Evolutionary conservation across 2,113 vertebrate species (phyloP).

Genomic region (Amazona guildingii): DNA sequence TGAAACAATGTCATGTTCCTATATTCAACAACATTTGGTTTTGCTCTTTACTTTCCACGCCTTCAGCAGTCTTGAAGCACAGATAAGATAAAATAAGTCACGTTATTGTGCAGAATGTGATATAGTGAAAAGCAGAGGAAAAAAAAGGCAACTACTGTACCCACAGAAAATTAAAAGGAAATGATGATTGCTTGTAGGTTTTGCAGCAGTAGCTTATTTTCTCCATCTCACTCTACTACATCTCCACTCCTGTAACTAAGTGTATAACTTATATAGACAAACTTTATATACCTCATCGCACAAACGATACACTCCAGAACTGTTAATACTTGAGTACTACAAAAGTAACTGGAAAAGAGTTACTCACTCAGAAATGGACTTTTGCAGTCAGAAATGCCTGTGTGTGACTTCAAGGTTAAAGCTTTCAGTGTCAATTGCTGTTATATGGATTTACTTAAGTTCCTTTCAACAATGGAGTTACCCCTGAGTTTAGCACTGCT

Average conservation of each 20-base stretch:
- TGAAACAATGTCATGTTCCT: not conserved
- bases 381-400: not conserved
- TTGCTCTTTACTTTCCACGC: not conserved
- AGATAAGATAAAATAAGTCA: not conserved
- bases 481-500: not conserved
- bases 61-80: not conserved
- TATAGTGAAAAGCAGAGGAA: not conserved
- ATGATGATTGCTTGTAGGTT: not conserved
- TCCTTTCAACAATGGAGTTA: not conserved
- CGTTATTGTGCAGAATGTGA: not conserved
- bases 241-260: not conserved
- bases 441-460: not conserved
- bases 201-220: not conserved
- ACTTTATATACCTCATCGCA: not conserved
- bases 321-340: not conserved
- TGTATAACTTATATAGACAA: not conserved
- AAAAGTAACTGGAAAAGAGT: not conserved
- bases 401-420: not conserved
- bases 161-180: not conserved
- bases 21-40: not conserved
- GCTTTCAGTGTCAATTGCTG: accelerated
- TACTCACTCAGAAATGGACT: not conserved
- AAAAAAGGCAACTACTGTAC: not conserved
- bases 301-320: not conserved
- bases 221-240: not conserved